phyloP scores from a whole-genome alignment of 2,797 vertebrate species.

The Semotilus atromaculatus region DNA sequence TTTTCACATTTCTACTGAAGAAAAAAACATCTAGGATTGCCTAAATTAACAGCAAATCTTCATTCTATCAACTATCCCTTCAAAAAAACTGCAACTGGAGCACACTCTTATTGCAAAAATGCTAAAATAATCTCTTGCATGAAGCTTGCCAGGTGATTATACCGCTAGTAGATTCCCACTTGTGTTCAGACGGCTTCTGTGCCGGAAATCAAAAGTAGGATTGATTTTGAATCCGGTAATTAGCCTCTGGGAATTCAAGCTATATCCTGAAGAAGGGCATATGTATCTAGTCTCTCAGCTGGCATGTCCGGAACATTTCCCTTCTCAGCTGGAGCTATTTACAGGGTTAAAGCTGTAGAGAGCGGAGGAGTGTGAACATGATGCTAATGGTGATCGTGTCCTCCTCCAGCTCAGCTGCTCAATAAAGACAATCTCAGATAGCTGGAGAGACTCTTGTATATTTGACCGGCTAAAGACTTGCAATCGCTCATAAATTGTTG shows the following conservation, averaged over 20 bases:
- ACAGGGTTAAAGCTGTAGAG: conserved; percentile 30
- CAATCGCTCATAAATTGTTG: conserved; percentile 53
- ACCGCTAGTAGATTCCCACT: conserved; percentile 4
- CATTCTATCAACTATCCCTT: background rate
- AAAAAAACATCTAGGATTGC: background rate
- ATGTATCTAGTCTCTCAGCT: conserved; percentile 19
- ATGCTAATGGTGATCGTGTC: conserved; percentile 40
- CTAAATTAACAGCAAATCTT: background rate
- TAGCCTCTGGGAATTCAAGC: conserved; percentile 20
- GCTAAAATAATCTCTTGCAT: conserved; percentile 22
- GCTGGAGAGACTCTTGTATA: conserved; percentile 24
- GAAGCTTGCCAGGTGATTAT: conserved; percentile 20
- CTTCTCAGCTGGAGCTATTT: conserved; percentile 28
- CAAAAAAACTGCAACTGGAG: background rate
- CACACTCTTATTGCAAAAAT: conserved; percentile 13
- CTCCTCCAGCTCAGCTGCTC: conserved; percentile 37
- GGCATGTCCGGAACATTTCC: conserved; percentile 15
- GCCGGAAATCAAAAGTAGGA: conserved; percentile 13
- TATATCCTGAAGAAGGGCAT: background rate
- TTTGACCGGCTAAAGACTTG: conserved; percentile 40
- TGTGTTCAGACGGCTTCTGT: conserved; percentile 5
- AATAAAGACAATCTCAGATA: conserved; percentile 15
- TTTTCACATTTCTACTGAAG: background rate
- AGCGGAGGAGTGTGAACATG: conserved; percentile 40
- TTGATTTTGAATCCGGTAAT: conserved; percentile 40